Evolutionary conservation across 2,113 vertebrate genomes (phyloP).

Genomic region (Gulo gulo): DNA sequence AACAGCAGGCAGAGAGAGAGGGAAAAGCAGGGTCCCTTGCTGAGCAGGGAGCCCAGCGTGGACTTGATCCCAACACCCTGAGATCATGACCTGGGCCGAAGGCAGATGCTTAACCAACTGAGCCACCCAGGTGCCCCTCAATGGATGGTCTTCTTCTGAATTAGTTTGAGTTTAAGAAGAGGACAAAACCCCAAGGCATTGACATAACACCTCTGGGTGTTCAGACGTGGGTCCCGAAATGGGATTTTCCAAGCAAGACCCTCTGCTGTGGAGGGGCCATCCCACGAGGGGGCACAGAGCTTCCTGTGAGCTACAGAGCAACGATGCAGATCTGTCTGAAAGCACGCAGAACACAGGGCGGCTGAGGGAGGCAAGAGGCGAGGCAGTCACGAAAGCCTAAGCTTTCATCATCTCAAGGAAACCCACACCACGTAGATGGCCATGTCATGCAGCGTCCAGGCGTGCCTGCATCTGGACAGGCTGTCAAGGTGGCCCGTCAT

Average conservation of each 20-base stretch:
- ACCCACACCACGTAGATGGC: accelerated
- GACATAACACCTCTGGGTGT: background rate
- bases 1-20: no score
- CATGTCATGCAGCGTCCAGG: accelerated
- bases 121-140: no score
- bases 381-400: background rate
- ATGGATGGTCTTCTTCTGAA: background rate
- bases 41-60: no score
- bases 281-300: accelerated
- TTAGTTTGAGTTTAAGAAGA: background rate
- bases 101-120: no score
- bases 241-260: background rate
- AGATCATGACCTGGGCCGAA: no score
- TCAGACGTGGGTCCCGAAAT: background rate
- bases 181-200: no score
- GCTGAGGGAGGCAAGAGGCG: background rate
- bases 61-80: no score
- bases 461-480: background rate
- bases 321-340: background rate
- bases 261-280: background rate
- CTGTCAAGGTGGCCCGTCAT: background rate
- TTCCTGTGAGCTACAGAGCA: background rate
- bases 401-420: background rate
- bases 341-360: background rate
- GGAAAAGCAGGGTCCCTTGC: no score